These are phyloP conservation scores for Drosophila conformis DNA, from an alignment of 2,888 invertebrate species.

Conservation along the genomic window DNA sequence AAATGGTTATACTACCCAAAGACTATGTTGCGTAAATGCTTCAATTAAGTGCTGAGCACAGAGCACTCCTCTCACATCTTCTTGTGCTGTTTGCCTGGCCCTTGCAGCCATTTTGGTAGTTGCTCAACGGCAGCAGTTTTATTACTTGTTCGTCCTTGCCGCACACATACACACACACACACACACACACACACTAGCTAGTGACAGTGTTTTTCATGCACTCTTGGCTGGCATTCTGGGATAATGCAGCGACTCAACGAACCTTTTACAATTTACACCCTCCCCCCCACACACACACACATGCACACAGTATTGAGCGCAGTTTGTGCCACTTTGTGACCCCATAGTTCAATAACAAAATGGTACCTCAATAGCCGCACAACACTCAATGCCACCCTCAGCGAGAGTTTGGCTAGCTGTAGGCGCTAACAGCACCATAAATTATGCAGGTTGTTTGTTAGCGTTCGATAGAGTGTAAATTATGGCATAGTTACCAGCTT, in stretches of 20 bases:
- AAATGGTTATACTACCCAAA: slow-evolving; percentile 21
- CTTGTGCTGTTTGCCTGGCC: neutral
- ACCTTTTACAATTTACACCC: slow-evolving; percentile 41
- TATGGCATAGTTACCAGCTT: slow-evolving; percentile 68
- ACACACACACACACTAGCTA: neutral
- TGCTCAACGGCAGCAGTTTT: slow-evolving; percentile 9
- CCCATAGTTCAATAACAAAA: slow-evolving; percentile 57
- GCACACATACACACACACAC: slow-evolving; percentile 4
- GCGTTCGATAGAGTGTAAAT: slow-evolving; percentile 81
- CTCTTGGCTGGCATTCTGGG: slow-evolving; percentile 51
- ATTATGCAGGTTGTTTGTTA: slow-evolving; percentile 80
- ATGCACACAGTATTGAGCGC: slow-evolving; percentile 27
- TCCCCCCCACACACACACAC: slow-evolving; percentile 10
- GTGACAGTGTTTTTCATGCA: slow-evolving; percentile 54
- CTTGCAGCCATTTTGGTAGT: slow-evolving; percentile 9
- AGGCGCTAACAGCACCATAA: slow-evolving; percentile 52
- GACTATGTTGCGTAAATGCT: slow-evolving; percentile 50
- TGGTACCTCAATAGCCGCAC: slow-evolving; percentile 24
- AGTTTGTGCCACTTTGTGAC: slow-evolving; percentile 57
- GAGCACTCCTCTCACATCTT: neutral
- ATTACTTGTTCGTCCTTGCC: slow-evolving; percentile 22
- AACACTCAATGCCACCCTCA: neutral
- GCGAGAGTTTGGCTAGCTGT: slow-evolving; percentile 15
- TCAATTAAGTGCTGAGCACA: slow-evolving; percentile 41
- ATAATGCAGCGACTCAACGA: slow-evolving; percentile 43